Evolutionary conservation across 2,797 vertebrate genomes (phyloP).

Genomic region (Carapus acus): DNA sequence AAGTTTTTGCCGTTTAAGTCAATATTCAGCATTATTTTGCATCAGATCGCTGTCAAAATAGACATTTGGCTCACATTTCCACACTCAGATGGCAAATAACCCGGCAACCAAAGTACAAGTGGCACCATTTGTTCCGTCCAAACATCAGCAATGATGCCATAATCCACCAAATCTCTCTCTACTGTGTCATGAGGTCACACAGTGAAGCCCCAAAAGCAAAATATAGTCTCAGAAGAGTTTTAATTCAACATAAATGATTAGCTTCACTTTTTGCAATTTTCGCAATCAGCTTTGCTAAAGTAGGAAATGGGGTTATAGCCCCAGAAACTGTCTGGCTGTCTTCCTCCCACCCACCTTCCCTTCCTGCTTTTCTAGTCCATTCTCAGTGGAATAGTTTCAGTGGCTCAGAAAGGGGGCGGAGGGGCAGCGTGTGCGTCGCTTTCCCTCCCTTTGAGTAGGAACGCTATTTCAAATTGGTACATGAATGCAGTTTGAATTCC

Average conservation of each 20-base stretch:
- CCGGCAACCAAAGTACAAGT: no score
- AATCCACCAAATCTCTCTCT: no score
- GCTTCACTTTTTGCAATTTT: constrained; percentile 12
- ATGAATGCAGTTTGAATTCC: no score
- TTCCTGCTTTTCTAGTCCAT: constrained; percentile 25
- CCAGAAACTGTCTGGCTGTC: constrained; percentile 20
- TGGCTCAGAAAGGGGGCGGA: neutral
- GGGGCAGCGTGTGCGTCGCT: constrained; percentile 4
- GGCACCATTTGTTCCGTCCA: no score
- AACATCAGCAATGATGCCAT: no score
- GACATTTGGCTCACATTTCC: no score
- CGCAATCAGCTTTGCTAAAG: constrained; percentile 11
- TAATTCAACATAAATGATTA: constrained; percentile 10
- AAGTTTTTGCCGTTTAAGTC: no score
- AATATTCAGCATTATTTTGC: no score
- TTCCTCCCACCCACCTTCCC: constrained; percentile 5
- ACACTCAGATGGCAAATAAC: no score
- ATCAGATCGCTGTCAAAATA: no score
- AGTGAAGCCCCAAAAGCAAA: no score
- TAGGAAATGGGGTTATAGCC: constrained; percentile 32
- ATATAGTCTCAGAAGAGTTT: neutral
- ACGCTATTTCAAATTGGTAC: neutral
- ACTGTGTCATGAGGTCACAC: no score
- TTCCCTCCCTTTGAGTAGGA: constrained; percentile 7
- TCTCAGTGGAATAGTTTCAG: neutral